Evolutionary conservation across 1,140 invertebrate species (phyloP).

Genomic region (Kradibia gibbosae): DNA sequence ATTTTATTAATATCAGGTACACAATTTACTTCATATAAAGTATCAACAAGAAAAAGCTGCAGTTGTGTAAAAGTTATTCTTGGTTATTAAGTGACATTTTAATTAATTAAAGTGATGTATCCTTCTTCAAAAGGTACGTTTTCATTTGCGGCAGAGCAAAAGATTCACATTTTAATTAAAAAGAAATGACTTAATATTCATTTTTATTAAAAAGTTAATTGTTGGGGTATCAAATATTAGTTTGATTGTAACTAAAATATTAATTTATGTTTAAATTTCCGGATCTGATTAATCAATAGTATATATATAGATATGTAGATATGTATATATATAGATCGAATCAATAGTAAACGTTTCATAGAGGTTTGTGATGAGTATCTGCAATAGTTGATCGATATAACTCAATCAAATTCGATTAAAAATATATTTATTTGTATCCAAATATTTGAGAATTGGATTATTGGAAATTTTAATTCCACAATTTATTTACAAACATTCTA

Average conservation of each 20-base stretch:
- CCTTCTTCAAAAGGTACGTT: neutral
- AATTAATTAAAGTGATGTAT: neutral
- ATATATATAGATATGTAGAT: too few species aligned
- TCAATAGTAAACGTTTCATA: too few species aligned
- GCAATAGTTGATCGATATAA: neutral
- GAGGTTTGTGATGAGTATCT: neutral
- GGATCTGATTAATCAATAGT: neutral
- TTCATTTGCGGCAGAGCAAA: neutral
- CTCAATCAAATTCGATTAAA: too few species aligned
- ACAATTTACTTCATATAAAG: neutral
- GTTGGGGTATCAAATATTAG: neutral
- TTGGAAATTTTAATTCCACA: neutral
- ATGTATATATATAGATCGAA: too few species aligned
- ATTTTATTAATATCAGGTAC: too few species aligned
- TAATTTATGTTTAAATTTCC: neutral
- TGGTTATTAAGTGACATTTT: slow-evolving; percentile 8
- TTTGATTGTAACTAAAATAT: neutral
- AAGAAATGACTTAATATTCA: neutral
- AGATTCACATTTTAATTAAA: neutral
- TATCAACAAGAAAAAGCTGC: neutral
- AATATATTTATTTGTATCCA: neutral
- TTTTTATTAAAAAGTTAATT: neutral
- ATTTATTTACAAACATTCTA: slow-evolving; percentile 3
- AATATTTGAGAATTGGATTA: neutral
- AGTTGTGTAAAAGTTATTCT: neutral